A percentile compares a stretch with the other conserved stretches of the same genome.
Conservation (phyloP, 2,113 vertebrate species). For the Nibea albiflora region DNA sequence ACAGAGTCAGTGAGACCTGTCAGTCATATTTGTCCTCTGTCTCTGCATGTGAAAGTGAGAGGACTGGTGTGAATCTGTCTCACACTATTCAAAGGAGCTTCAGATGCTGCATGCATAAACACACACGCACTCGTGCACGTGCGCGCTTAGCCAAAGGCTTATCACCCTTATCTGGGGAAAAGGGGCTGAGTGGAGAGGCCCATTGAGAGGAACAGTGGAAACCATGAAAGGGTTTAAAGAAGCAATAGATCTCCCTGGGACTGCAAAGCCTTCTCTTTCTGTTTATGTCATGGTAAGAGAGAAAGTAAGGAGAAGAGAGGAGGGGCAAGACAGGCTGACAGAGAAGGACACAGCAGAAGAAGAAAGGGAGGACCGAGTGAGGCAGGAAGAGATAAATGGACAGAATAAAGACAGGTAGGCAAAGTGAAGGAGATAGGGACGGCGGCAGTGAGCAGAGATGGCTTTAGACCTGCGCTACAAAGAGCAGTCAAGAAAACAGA, state of each 20-base stretch:
- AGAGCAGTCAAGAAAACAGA: constrained; percentile 54
- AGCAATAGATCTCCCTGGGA: constrained; percentile 67
- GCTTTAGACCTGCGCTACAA: constrained; percentile 59
- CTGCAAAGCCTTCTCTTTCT: constrained; percentile 53
- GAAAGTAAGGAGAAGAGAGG: constrained; percentile 36
- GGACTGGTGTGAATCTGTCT: constrained; percentile 41
- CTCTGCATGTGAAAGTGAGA: constrained; percentile 45
- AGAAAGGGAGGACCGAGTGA: constrained; percentile 40
- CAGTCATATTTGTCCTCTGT: constrained; percentile 49
- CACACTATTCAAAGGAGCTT: constrained; percentile 44
- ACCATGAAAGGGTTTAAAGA: constrained; percentile 64
- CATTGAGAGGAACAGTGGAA: constrained; percentile 65
- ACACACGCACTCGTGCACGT: background rate
- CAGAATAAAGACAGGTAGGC: constrained; percentile 49
- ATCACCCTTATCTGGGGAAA: constrained; percentile 58
- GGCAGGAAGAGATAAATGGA: constrained; percentile 64
- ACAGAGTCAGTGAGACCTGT: constrained; percentile 50
- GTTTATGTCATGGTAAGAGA: constrained; percentile 62
- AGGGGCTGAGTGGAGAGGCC: constrained; percentile 51
- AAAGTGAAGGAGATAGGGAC: constrained; percentile 57
- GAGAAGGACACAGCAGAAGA: constrained; percentile 63
- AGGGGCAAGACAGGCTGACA: constrained; percentile 57
- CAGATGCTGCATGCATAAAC: constrained; percentile 35
- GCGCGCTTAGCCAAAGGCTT: constrained; percentile 54
- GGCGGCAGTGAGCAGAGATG: constrained; percentile 45